Percentiles rank a stretch among this genome's conserved stretches.
These are phyloP conservation scores for Xylocampa areola DNA, from an alignment of 2,888 invertebrate genomes.

Conservation along the genomic window DNA sequence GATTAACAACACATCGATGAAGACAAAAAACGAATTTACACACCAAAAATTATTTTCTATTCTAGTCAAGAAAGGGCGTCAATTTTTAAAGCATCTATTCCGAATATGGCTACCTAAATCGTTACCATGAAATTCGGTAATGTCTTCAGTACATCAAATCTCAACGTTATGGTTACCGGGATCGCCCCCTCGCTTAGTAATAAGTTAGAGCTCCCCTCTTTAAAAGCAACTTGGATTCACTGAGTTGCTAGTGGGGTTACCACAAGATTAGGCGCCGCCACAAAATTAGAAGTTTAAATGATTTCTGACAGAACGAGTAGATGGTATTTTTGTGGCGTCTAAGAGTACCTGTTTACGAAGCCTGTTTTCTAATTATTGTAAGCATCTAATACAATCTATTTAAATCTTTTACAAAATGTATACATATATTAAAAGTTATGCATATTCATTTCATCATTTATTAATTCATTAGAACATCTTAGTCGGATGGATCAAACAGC, in stretches of 20 bases:
- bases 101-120: constrained; percentile 5
- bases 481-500: too few relatives aligned
- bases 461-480: too few relatives aligned
- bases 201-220: constrained; percentile 65
- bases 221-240: constrained; percentile 67
- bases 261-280: constrained; percentile 55
- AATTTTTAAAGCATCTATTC: constrained; percentile 7
- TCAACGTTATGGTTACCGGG: constrained; percentile 62
- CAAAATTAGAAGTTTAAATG: constrained; percentile 10
- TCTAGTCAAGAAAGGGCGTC: neutral
- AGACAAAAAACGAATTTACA: neutral
- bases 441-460: too few relatives aligned
- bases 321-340: neutral
- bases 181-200: constrained; percentile 70
- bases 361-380: too few relatives aligned
- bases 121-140: constrained; percentile 33
- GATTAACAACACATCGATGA: too few relatives aligned
- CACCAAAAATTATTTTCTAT: neutral
- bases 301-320: neutral
- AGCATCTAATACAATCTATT: too few relatives aligned
- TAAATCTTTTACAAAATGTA: too few relatives aligned
- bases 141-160: constrained; percentile 33
- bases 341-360: too few relatives aligned
- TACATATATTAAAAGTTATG: too few relatives aligned
- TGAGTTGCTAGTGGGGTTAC: constrained; percentile 57